Evolutionary conservation across 2,797 vertebrate genomes (phyloP).

Genomic region (Pristis pectinata): DNA sequence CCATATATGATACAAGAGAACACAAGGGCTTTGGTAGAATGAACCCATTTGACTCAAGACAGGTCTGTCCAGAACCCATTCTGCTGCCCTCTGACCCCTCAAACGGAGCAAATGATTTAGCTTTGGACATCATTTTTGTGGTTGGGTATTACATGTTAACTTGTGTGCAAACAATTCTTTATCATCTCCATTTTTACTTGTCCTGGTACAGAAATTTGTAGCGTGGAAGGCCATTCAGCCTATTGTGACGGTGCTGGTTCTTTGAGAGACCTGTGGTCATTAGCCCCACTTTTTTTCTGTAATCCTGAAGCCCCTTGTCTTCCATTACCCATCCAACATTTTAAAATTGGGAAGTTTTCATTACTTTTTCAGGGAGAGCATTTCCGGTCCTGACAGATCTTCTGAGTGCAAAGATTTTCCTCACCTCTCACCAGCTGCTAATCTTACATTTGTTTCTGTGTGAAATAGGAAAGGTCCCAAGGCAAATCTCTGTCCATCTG

Average conservation of each 20-base stretch:
- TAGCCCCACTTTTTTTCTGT: too few species aligned
- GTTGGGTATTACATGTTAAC: not conserved
- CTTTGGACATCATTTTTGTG: not conserved
- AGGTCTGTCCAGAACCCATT: not conserved
- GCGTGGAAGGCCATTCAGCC: too few species aligned
- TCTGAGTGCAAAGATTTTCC: too few species aligned
- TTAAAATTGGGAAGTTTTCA: too few species aligned
- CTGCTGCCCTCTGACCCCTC: not conserved
- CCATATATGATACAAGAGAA: not conserved
- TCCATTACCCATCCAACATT: too few species aligned
- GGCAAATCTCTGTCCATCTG: not conserved
- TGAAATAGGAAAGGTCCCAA: not conserved
- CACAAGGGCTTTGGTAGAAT: not conserved
- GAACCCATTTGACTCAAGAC: not conserved
- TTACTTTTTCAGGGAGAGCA: too few species aligned
- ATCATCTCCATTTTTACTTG: not conserved
- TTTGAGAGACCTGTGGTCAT: too few species aligned
- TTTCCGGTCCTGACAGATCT: too few species aligned
- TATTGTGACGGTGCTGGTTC: too few species aligned
- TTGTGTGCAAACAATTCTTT: not conserved
- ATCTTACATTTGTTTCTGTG: not conserved
- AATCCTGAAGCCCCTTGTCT: too few species aligned
- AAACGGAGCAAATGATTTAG: not conserved
- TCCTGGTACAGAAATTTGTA: too few species aligned
- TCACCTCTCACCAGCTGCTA: not conserved